Base-by-base conservation (phyloP, 2,113 vertebrate species). In the Anarrhichthys ocellatus region DNA sequence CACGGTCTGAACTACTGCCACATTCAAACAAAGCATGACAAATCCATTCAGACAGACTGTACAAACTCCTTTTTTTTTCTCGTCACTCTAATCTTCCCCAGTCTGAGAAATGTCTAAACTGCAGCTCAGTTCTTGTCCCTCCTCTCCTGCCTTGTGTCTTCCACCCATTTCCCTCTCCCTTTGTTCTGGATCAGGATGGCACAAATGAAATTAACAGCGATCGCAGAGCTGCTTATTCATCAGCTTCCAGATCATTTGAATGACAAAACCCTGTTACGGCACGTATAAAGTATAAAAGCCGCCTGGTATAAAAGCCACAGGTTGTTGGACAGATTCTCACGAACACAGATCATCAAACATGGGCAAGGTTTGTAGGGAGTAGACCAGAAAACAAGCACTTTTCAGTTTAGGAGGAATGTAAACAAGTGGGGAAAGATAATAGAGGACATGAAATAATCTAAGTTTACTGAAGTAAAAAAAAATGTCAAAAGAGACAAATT, bases 171-270 rank as follows among this genome's bases (percentile, higher is more conserved):
- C 80, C 74, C 78, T 1, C 65, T 62, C 46, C 48, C 73, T 82
- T 88, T 82, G 78, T 89, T 73, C 86, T 80, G 74, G 34, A 87
- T 87, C 78, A 69, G 75, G 87, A 89, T 87, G 75, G 82, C 84
- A 80, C 87, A 89, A 83, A 89, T 90, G 69, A 92, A 91, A 88
- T 92, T 86, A 91, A 92, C 75, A 79, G 70, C 58, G 81, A 93
- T 94, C 72, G 68, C 87, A 92, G 92, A 90, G 81, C 84, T 94
- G 94, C 93, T 92, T 91, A 80, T 92, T 94, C 92, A 94, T 93
- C 93, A 93, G 86, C 91, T 92, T 94, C 85, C 80, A 90, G 54
- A 78, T 74, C 0, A 94, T 94, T 93, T 94, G 82, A 92, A 94
- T 94, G 58, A 94, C 92, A 94, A 94, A 93, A 91, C 90, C 80